Conservation (phyloP, 2,888 invertebrate species). For the Nyleta sp. region DNA sequence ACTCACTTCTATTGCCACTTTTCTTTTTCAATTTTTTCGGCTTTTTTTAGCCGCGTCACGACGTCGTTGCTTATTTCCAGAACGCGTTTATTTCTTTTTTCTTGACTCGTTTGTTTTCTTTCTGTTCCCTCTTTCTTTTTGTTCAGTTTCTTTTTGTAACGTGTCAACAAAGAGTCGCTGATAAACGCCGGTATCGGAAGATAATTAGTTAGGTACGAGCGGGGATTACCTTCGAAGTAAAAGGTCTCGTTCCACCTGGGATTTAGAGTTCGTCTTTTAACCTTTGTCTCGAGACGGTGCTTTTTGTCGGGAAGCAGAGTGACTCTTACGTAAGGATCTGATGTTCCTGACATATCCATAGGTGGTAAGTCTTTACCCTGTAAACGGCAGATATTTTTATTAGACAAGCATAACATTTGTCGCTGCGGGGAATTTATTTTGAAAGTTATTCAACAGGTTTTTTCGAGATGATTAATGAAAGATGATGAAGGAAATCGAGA, state of each 20-base stretch:
- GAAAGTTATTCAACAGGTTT: no score
- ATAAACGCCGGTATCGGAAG: background rate
- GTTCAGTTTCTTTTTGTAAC: background rate
- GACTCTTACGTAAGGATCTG: conserved; percentile 95
- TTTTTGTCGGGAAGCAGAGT: conserved; percentile 96
- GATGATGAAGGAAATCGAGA: no score
- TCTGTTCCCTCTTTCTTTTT: no score
- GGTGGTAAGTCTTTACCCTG: conserved; percentile 97
- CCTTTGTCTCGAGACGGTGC: conserved; percentile 95
- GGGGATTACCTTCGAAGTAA: conserved; percentile 91
- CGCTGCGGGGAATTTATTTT: no score
- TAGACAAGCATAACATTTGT: no score
- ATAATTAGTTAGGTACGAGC: conserved; percentile 2
- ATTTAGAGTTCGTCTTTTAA: conserved; percentile 94
- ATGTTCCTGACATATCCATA: conserved; percentile 95
- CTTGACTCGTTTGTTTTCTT: background rate
- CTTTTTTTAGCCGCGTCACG: conserved; percentile 27
- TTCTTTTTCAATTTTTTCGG: conserved; percentile 23
- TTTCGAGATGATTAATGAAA: no score
- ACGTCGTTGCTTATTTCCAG: conserved; percentile 3
- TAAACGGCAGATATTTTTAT: conserved; percentile 68
- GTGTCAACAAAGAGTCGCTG: background rate
- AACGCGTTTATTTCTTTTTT: background rate
- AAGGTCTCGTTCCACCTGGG: conserved; percentile 97
- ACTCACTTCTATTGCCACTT: conserved; percentile 44